Evolutionary conservation across 1,140 invertebrate genomes (phyloP), one percentile per base, ranked within the genome.

Genomic region (Oncopeltus fasciatus): DNA sequence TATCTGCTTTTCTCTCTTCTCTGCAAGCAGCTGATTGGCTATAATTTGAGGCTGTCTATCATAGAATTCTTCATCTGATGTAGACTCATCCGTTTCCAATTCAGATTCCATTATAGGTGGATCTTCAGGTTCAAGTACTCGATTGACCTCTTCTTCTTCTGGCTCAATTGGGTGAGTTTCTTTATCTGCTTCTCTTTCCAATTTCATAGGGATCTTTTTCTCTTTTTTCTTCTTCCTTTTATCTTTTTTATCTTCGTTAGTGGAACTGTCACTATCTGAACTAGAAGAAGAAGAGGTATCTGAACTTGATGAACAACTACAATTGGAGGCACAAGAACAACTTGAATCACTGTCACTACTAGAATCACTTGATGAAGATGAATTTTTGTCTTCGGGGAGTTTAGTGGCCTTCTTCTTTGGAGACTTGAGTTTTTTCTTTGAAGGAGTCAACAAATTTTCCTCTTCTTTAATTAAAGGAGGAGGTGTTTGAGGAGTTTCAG

Each of bases 11-110:
- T 85, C 83, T 5, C 84, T 78, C 72, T 69, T 88, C 67, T 88
- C 84, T 11, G 80, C 80, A 24, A 87, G 67, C 53, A 86, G 59
- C 71, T 87, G 85, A 60, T 79, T 84, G 1, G 82, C 83, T 47
- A 85, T 69, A 64, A 77, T 77, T 65, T 88, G 84, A 1, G 88
- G 88, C 75, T 88, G 78, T 67, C 87, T 80, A 70, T 90, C 87
- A 70, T 90, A 90, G 73, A 90, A 90, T 66, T 89, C 86, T 74
- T 90, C 87, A 71, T 91, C 88, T 1, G 87, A 88, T 46, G 87
- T 85, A 29, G 87, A 85, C 70, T 90, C 84, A 26, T 84, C 83
- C 0, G 87, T 90, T 64, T 90, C 86, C 12, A 90, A 76, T 70
- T 92, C 89, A 0, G 86, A 87, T 73, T 91, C 89, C 27, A 76